These are phyloP conservation scores for Acrossocheilus fasciatus DNA, from an alignment of 2,797 vertebrate species.

Conservation along the genomic window DNA sequence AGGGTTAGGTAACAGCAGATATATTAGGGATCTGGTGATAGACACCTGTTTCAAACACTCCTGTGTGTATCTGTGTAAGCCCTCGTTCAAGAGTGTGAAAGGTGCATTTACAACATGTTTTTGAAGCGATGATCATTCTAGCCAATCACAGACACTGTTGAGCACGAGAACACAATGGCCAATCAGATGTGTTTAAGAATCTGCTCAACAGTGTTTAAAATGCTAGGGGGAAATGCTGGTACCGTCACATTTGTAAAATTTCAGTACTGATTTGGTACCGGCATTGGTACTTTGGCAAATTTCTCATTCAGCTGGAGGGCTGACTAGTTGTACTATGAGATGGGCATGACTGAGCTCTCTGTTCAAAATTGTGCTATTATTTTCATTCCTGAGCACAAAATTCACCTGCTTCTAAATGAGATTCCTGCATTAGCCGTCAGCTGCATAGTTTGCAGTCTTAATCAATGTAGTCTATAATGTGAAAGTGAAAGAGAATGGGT, in stretches of 20 bases:
- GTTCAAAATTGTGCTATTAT: background rate
- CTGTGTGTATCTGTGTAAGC: background rate
- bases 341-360: background rate
- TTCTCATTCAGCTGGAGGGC: background rate
- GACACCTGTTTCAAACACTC: background rate
- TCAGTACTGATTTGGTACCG: background rate
- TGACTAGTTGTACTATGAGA: background rate
- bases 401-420: background rate
- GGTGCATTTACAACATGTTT: background rate
- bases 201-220: background rate
- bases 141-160: background rate
- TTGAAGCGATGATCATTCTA: background rate
- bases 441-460: background rate
- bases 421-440: background rate
- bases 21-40: background rate
- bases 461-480: background rate
- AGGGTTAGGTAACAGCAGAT: background rate
- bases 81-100: background rate
- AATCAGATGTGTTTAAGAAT: background rate
- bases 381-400: background rate
- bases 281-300: background rate
- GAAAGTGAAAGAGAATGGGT: conserved; percentile 29
- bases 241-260: background rate
- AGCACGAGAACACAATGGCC: background rate
- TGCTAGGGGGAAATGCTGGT: background rate